A percentile compares a stretch with the other conserved stretches of the same genome.
Conservation (phyloP, 2,797 vertebrate species). For the Labroides dimidiatus region DNA sequence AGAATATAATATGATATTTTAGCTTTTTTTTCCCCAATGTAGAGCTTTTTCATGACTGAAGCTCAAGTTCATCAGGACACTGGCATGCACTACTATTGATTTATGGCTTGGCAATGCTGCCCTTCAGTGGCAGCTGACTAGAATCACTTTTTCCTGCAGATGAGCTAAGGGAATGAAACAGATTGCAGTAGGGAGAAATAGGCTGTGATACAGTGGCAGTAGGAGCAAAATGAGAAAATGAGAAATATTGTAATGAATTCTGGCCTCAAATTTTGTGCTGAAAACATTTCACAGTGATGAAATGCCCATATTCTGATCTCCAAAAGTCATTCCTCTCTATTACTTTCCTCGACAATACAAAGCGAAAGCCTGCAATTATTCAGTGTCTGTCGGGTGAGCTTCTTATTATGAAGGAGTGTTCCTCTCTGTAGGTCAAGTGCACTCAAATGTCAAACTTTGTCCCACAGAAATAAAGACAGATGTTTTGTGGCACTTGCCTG, state of each 20-base stretch:
- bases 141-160: conserved; percentile 69
- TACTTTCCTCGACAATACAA: conserved; percentile 35
- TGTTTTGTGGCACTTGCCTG: conserved; percentile 70
- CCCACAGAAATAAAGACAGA: conserved; percentile 71
- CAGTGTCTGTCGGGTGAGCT: conserved; percentile 48
- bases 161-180: conserved; percentile 17
- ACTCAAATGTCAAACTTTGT: conserved; percentile 72
- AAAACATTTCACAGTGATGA: conserved; percentile 54
- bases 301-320: conserved; percentile 44
- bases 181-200: conserved; percentile 8
- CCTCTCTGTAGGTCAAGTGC: conserved; percentile 69
- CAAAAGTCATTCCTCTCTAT: conserved; percentile 56
- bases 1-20: conserved; percentile 31
- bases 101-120: conserved; percentile 83
- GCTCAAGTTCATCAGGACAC: conserved; percentile 57
- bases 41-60: conserved; percentile 18
- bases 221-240: conserved; percentile 6
- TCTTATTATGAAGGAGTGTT: conserved; percentile 45
- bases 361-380: conserved; percentile 49
- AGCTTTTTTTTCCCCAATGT: conserved; percentile 30
- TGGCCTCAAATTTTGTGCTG: conserved; percentile 27
- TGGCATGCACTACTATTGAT: conserved; percentile 68
- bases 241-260: conserved; percentile 30
- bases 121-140: conserved; percentile 80
- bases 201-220: conserved; percentile 7